These are phyloP conservation scores for Osmoderma eremita DNA, from an alignment of 2,888 invertebrate species.

Conservation along the genomic window DNA sequence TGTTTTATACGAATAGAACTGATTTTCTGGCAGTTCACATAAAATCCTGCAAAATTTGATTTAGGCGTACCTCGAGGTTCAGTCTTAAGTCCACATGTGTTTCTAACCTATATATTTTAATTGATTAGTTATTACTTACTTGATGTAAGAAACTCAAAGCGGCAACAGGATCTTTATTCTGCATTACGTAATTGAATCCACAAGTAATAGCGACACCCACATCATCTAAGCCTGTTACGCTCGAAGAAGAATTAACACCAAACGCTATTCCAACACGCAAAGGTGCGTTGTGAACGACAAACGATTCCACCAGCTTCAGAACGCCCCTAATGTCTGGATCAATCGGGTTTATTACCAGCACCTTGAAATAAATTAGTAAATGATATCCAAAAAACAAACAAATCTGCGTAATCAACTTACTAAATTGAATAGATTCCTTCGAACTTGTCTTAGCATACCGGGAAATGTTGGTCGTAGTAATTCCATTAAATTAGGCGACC, in stretches of 20 bases:
- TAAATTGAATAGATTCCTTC: slow-evolving; percentile 87
- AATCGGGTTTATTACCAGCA: slow-evolving; percentile 88
- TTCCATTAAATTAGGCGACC: slow-evolving; percentile 91
- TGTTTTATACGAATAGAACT: no score
- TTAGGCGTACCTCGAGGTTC: no score
- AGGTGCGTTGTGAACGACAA: slow-evolving; percentile 91
- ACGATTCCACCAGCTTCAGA: slow-evolving; percentile 88
- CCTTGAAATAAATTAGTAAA: slow-evolving; percentile 67
- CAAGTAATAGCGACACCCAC: slow-evolving; percentile 85
- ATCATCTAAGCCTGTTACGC: slow-evolving; percentile 71
- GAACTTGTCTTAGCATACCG: slow-evolving; percentile 92
- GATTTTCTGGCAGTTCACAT: no score
- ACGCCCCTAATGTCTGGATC: slow-evolving; percentile 75
- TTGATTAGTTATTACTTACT: slow-evolving; percentile 20
- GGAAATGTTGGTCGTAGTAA: slow-evolving; percentile 96
- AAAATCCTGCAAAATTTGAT: no score
- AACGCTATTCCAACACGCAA: slow-evolving; percentile 90
- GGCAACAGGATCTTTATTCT: slow-evolving; percentile 77
- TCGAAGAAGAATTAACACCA: slow-evolving; percentile 69
- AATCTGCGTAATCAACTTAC: slow-evolving; percentile 63
- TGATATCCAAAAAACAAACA: slow-evolving; percentile 16
- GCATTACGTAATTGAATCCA: slow-evolving; percentile 89
- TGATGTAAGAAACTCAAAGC: slow-evolving; percentile 77
- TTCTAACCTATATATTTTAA: no score
- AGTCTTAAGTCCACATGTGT: no score